Conservation (phyloP, 2,888 invertebrate genomes). For the Caenorhabditis angaria region DNA sequence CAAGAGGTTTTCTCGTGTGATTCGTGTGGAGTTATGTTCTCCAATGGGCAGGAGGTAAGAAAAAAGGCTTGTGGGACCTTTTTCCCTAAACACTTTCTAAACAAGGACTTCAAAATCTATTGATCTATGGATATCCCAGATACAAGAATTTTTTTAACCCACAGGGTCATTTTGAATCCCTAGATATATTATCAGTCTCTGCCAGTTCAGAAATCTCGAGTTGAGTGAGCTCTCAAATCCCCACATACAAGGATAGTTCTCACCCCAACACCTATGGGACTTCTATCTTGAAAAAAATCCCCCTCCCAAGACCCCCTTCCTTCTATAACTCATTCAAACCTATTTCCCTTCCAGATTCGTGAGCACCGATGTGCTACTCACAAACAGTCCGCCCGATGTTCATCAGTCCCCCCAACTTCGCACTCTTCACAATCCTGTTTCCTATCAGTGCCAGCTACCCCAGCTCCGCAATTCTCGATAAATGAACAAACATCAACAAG, state of each 20-base stretch:
- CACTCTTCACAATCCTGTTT: constrained; percentile 21
- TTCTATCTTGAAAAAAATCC: no score
- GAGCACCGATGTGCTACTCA: constrained; percentile 39
- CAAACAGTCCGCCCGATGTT: constrained; percentile 10
- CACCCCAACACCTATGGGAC: no score
- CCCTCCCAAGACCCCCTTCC: no score
- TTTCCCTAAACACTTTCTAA: not conserved
- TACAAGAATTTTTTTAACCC: no score
- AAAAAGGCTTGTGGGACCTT: not conserved
- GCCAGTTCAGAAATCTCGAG: no score
- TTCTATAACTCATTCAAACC: no score
- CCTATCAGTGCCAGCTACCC: constrained; percentile 24
- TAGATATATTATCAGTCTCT: no score
- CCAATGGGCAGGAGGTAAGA: constrained; percentile 48
- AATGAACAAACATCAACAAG: constrained; percentile 30
- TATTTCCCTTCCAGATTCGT: constrained; percentile 30
- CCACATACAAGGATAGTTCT: no score
- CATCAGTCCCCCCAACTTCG: constrained; percentile 22
- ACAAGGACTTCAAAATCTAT: not conserved
- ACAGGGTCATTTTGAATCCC: no score
- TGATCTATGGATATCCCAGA: no score
- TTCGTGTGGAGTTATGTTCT: constrained; percentile 42
- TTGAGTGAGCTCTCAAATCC: no score
- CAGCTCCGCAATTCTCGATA: constrained; percentile 35
- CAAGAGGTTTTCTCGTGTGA: constrained; percentile 49